Evolutionary conservation across 2,113 vertebrate genomes (phyloP).

Genomic region (Cranoglanis bouderius): DNA sequence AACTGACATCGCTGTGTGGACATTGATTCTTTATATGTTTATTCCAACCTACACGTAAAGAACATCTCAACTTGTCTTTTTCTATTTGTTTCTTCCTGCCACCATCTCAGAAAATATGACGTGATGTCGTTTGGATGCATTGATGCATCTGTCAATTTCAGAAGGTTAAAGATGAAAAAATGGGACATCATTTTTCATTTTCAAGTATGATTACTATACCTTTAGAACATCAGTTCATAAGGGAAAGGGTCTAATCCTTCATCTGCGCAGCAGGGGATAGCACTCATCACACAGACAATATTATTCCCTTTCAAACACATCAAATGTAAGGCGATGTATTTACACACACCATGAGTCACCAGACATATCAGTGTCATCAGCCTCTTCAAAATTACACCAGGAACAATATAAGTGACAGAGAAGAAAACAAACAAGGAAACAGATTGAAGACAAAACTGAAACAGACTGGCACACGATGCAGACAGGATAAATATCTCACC

Average conservation of each 20-base stretch:
- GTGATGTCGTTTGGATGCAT: not conserved
- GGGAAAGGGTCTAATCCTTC: not conserved
- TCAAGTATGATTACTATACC: not conserved
- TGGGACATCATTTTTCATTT: not conserved
- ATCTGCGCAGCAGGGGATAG: not conserved
- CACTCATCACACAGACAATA: slow-evolving; percentile 9
- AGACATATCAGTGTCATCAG: not conserved
- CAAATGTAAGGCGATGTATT: slow-evolving; percentile 22
- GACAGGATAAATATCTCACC: not conserved
- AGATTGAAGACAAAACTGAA: not conserved
- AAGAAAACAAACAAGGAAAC: slow-evolving; percentile 21
- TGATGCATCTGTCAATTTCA: not conserved
- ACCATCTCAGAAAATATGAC: not conserved
- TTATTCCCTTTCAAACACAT: slow-evolving; percentile 6
- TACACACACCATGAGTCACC: slow-evolving; percentile 41
- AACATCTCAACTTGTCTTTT: not conserved
- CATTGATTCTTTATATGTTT: no score
- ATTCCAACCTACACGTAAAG: not conserved
- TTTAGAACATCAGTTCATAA: not conserved
- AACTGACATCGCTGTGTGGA: no score
- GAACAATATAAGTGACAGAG: slow-evolving; percentile 8
- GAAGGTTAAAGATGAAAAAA: not conserved
- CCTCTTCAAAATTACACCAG: not conserved
- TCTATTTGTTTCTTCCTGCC: not conserved
- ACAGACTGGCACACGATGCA: not conserved